Percentiles rank a stretch among this genome's conserved stretches.
phyloP scores from a whole-genome alignment of 1,140 invertebrate genomes.

The Choristoneura fumiferana region DNA sequence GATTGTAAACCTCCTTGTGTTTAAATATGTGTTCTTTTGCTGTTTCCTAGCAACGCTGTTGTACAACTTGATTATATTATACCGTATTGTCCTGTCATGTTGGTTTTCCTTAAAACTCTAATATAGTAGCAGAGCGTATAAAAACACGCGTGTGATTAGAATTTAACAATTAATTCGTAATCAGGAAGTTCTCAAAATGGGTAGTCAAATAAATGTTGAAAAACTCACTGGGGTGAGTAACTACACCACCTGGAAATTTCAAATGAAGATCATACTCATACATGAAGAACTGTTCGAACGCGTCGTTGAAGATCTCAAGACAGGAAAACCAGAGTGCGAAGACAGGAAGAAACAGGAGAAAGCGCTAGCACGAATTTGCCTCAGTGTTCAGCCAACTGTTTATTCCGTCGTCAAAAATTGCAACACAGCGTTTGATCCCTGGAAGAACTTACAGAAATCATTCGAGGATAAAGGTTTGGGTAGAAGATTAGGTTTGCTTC shows the following conservation, averaged over 20 bases:
- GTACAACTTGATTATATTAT: too few species aligned
- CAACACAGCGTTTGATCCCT: constrained; percentile 25
- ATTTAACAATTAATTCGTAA: too few species aligned
- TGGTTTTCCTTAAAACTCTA: too few species aligned
- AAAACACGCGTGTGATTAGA: too few species aligned
- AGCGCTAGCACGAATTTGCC: constrained; percentile 8
- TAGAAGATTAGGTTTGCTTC: constrained; percentile 24
- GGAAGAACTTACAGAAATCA: constrained; percentile 22
- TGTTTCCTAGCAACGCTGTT: too few species aligned
- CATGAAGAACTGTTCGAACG: constrained; percentile 24
- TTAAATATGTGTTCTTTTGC: too few species aligned
- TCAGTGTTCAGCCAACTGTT: background rate
- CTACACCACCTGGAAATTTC: constrained; percentile 23
- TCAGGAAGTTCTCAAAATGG: too few species aligned
- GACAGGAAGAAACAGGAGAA: constrained; percentile 18
- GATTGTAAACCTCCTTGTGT: too few species aligned
- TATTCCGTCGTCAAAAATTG: constrained; percentile 23
- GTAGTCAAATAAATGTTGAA: constrained; percentile 1
- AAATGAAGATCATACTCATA: constrained; percentile 21
- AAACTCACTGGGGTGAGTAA: constrained; percentile 21
- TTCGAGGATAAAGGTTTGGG: constrained; percentile 28
- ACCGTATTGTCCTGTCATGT: too few species aligned
- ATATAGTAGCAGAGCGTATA: too few species aligned
- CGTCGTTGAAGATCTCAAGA: background rate
- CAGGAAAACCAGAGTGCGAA: background rate